A percentile compares a stretch with the other conserved stretches of the same genome.
Conservation (phyloP, 2,797 vertebrate species). For the Cyclopterus lumpus region DNA sequence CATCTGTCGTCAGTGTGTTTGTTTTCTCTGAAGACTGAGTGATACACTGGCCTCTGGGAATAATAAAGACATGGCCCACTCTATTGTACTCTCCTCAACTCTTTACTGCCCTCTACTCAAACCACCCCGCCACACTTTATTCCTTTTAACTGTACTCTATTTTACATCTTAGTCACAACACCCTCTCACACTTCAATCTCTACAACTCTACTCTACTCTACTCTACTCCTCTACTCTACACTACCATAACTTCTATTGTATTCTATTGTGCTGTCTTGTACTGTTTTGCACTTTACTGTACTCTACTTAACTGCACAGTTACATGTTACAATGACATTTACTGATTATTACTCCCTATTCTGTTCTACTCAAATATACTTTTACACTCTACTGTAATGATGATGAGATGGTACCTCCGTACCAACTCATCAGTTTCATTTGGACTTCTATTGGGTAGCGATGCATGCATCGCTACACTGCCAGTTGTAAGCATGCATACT, state of each 20-base stretch:
- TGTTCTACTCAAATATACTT: too few species aligned
- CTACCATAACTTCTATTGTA: not conserved
- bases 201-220: not conserved
- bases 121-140: not conserved
- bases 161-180: not conserved
- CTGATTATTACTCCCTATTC: not conserved
- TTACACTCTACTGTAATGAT: too few species aligned
- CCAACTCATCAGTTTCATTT: not conserved
- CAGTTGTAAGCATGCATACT: not conserved
- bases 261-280: not conserved
- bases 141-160: not conserved
- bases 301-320: not conserved
- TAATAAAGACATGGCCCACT: not conserved
- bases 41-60: slow-evolving; percentile 5
- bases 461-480: not conserved
- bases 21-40: slow-evolving; percentile 16
- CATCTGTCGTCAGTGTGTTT: slow-evolving; percentile 31
- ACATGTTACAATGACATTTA: not conserved
- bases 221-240: not conserved
- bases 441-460: not conserved
- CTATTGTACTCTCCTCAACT: not conserved
- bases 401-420: too few species aligned
- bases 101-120: not conserved
- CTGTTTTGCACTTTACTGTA: not conserved
- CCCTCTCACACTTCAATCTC: not conserved